phyloP scores from a whole-genome alignment of 2,888 invertebrate species.

The Sphecodes monilicornis region DNA sequence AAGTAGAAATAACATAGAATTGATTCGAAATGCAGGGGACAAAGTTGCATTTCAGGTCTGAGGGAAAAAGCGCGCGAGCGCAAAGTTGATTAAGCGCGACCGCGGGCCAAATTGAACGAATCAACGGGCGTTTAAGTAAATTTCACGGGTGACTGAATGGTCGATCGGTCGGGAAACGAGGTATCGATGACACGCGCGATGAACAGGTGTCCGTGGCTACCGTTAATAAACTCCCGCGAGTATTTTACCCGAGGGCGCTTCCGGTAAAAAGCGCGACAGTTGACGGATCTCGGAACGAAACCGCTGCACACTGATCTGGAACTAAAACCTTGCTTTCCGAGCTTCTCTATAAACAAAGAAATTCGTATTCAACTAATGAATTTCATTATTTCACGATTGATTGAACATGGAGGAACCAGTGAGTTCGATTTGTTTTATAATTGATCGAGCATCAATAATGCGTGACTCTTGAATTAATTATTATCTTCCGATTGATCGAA shows the following conservation, averaged over 20 bases:
- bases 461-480: background rate
- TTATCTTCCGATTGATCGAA: background rate
- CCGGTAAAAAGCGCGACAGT: background rate
- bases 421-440: background rate
- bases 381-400: background rate
- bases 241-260: background rate
- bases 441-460: background rate
- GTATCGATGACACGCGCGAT: conserved; percentile 18
- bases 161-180: conserved; percentile 17
- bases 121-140: conserved; percentile 4
- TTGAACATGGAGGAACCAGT: background rate
- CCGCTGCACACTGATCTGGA: background rate
- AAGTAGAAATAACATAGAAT: background rate
- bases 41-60: background rate
- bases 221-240: conserved; percentile 19
- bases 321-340: background rate
- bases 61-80: background rate
- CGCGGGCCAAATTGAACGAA: background rate
- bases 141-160: conserved; percentile 11
- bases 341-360: background rate
- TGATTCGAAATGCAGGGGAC: background rate
- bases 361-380: background rate
- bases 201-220: background rate
- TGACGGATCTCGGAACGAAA: background rate
- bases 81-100: background rate